A percentile compares a stretch with the other conserved stretches of the same genome.
These are phyloP conservation scores for Gymnothorax javanicus DNA, from an alignment of 2,797 vertebrate species.

Conservation along the genomic window DNA sequence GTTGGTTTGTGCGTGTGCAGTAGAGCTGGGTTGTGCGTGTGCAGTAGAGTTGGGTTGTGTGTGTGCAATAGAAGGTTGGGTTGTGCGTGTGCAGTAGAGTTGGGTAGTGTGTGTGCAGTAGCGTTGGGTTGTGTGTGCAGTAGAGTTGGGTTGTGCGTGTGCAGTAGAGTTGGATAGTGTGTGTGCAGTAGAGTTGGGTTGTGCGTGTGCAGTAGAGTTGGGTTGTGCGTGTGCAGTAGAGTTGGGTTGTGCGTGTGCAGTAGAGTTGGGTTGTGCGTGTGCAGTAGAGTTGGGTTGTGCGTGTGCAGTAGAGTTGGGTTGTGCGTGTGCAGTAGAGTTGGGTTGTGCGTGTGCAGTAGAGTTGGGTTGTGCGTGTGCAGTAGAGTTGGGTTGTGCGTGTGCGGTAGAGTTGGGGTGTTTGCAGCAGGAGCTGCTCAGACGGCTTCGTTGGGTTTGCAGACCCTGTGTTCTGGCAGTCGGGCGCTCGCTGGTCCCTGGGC, in stretches of 20 bases:
- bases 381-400: not conserved
- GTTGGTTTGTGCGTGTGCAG: no score
- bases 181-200: not conserved
- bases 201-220: not conserved
- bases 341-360: not conserved
- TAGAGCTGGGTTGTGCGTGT: slow-evolving; percentile 52
- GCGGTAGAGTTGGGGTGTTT: not conserved
- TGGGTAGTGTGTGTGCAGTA: not conserved
- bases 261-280: not conserved
- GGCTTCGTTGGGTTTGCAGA: slow-evolving; percentile 61
- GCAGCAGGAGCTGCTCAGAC: slow-evolving; percentile 7
- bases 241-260: no score
- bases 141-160: not conserved
- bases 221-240: not conserved
- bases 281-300: not conserved
- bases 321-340: no score
- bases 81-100: not conserved
- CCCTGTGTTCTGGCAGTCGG: slow-evolving; percentile 68
- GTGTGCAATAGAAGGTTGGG: no score
- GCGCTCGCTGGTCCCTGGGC: slow-evolving; percentile 67
- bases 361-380: not conserved
- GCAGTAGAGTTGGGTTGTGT: slow-evolving; percentile 30
- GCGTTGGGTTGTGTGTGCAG: not conserved
- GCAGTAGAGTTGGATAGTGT: not conserved
- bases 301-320: not conserved